Percentiles rank a stretch among this genome's conserved stretches.
Evolutionary conservation across 2,113 vertebrate genomes (phyloP).

Genomic region (Gobiocypris rarus): DNA sequence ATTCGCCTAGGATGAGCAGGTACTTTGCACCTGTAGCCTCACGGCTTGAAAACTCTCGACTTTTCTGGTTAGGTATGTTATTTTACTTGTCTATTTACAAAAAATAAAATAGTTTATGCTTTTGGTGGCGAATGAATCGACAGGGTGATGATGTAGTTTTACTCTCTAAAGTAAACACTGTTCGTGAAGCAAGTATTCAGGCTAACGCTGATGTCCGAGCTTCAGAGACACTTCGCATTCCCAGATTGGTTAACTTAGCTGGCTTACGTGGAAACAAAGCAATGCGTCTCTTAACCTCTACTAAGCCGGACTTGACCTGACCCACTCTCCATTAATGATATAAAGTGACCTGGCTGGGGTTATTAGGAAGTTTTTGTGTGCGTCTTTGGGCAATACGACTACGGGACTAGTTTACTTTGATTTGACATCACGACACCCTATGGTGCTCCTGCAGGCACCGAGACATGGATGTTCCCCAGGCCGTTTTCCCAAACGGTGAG

Average conservation of each 20-base stretch:
- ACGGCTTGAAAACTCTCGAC: constrained; percentile 21
- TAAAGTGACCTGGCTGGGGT: constrained; percentile 16
- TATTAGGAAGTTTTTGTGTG: constrained; percentile 1
- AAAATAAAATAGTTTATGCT: not conserved
- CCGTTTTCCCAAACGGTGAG: constrained; percentile 83
- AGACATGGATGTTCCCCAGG: constrained; percentile 82
- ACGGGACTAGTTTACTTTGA: constrained; percentile 56
- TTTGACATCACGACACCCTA: constrained; percentile 70
- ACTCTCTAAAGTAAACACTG: not conserved
- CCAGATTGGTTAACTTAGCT: constrained; percentile 22
- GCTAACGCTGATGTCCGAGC: constrained; percentile 19
- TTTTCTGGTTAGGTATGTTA: not conserved
- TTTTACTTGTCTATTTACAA: not conserved
- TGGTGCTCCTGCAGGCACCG: constrained; percentile 75
- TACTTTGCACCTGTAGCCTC: constrained; percentile 48
- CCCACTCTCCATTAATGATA: not conserved
- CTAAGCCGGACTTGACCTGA: constrained; percentile 27
- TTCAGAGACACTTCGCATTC: not conserved
- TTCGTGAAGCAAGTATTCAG: not conserved
- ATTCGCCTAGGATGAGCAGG: constrained; percentile 25
- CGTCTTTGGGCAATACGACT: constrained; percentile 2
- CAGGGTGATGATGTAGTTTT: not conserved
- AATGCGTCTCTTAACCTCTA: constrained; percentile 23
- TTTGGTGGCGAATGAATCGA: not conserved
- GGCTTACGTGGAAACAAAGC: constrained; percentile 26